phyloP scores from a whole-genome alignment of 2,113 vertebrate genomes.

The Protomyctophum bolini region DNA sequence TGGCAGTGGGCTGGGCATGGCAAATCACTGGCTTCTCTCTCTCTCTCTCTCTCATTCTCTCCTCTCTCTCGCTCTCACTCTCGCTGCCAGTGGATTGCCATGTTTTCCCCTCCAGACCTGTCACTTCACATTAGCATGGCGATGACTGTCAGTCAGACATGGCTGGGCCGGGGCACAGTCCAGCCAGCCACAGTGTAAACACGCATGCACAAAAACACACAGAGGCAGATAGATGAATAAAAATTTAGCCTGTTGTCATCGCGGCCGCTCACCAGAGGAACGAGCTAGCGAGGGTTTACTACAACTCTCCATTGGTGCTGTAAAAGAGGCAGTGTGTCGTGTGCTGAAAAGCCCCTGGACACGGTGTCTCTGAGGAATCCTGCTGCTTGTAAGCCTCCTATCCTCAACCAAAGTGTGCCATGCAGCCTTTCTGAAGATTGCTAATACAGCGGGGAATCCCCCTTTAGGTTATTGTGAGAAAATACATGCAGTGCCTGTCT shows the following conservation, averaged over 20 bases:
- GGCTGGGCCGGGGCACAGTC: slow-evolving; percentile 46
- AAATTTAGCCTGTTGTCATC: slow-evolving; percentile 62
- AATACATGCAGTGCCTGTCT: slow-evolving; percentile 36
- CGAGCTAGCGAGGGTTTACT: slow-evolving; percentile 48
- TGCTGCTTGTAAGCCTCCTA: slow-evolving; percentile 30
- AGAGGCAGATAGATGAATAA: slow-evolving; percentile 50
- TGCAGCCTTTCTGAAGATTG: slow-evolving; percentile 38
- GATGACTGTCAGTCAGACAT: slow-evolving; percentile 62
- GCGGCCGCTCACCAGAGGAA: slow-evolving; percentile 63
- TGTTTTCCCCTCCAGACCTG: slow-evolving; percentile 72
- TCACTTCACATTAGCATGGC: slow-evolving; percentile 75
- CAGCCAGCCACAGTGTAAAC: slow-evolving; percentile 50
- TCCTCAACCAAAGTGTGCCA: slow-evolving; percentile 40
- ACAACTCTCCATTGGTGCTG: slow-evolving; percentile 34
- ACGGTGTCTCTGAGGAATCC: slow-evolving; percentile 49
- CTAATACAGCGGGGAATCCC: slow-evolving; percentile 45
- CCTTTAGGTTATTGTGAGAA: slow-evolving; percentile 59
- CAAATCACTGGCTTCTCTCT: slow-evolving; percentile 50
- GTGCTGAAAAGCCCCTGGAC: slow-evolving; percentile 34
- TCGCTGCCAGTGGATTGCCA: slow-evolving; percentile 64
- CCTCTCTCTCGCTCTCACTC: slow-evolving; percentile 25
- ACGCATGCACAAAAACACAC: not conserved
- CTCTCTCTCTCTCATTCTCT: not conserved
- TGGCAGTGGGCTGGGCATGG: slow-evolving; percentile 46
- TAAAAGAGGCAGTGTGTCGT: slow-evolving; percentile 32